Base-by-base conservation (phyloP, 1,140 invertebrate genomes). In the Globodera rostochiensis region DNA sequence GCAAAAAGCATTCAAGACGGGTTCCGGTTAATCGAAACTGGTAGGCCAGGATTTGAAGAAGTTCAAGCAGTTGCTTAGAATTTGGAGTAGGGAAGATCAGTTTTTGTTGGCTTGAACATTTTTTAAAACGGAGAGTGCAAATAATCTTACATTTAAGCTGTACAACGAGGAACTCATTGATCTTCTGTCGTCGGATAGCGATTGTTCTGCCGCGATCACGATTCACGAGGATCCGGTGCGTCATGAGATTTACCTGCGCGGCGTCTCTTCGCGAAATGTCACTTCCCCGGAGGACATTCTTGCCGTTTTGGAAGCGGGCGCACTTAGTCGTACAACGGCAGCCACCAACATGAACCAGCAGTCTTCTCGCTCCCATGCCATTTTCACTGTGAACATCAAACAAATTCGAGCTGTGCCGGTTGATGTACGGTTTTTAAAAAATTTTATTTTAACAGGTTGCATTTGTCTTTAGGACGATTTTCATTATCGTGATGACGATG, bases 321-420 rank as follows among this genome's bases (percentile, higher is more conserved):
- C 88, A 21, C 60, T 87, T 11, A 87, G 83, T 70, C 82, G 88
- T 25, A 86, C 89, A 7, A 87, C 87, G 3, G 95, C 95, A 64
- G 91, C 93, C 15, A 97, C 98, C 90, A 95, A 95, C 81, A 98
- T 98, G 96, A 98, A 98, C 90, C 94, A 96, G 76, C 93, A 96
- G 89, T 97, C 96, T 0, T 97, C 95, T 73, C 93, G 96, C 84
- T 97, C 95, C 85, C 96, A 98, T 91, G 96, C 96, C 1, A 94
- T 98, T 76, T 93, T 98, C 66, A 95, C 95, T 15, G 64, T 90
- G 13, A 75, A 82, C 64, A 53, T 89, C 19, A 83, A 84, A 80
- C 88, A 89, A 67, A 76, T 46, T 4, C 67, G 82, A 46, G 53
- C 76, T 15, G 82, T 83, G 15, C 57, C 80, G 13, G 70, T 83